Evolutionary conservation across 1,140 invertebrate genomes (phyloP).

Genomic region (Oedothorax gibbosus): DNA sequence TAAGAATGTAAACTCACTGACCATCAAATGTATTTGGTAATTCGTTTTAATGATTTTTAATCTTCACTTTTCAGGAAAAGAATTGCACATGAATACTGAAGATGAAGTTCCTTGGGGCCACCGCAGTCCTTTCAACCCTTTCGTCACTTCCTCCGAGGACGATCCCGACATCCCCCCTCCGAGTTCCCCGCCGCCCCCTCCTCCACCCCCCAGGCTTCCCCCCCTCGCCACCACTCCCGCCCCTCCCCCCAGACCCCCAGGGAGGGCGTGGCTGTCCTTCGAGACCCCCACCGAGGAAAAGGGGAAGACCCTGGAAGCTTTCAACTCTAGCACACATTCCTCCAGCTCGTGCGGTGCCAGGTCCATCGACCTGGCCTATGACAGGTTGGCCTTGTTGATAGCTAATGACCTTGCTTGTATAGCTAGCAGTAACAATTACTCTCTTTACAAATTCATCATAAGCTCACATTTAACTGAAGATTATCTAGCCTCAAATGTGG

Average conservation of each 20-base stretch:
- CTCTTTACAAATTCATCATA: too few species aligned
- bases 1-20: too few species aligned
- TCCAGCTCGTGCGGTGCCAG: constrained; percentile 30
- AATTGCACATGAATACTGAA: too few species aligned
- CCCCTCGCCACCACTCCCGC: constrained; percentile 26
- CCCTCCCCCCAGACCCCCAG: constrained; percentile 50
- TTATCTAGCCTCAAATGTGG: too few species aligned
- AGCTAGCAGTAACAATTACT: too few species aligned
- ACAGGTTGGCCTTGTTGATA: too few species aligned
- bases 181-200: constrained; percentile 58
- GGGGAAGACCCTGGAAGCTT: constrained; percentile 17
- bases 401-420: too few species aligned
- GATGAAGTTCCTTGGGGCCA: too few species aligned
- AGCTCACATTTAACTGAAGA: too few species aligned
- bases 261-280: background rate
- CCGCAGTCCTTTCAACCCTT: constrained; percentile 48
- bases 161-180: constrained; percentile 52
- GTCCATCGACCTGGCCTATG: background rate
- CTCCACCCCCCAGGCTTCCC: constrained; percentile 21
- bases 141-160: constrained; percentile 16
- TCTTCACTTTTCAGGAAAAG: too few species aligned
- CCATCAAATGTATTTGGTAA: too few species aligned
- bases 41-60: too few species aligned
- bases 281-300: constrained; percentile 49
- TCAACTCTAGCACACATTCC: constrained; percentile 4